Base-by-base conservation (phyloP, 2,888 invertebrate genomes). In the Dynastes tityus region DNA sequence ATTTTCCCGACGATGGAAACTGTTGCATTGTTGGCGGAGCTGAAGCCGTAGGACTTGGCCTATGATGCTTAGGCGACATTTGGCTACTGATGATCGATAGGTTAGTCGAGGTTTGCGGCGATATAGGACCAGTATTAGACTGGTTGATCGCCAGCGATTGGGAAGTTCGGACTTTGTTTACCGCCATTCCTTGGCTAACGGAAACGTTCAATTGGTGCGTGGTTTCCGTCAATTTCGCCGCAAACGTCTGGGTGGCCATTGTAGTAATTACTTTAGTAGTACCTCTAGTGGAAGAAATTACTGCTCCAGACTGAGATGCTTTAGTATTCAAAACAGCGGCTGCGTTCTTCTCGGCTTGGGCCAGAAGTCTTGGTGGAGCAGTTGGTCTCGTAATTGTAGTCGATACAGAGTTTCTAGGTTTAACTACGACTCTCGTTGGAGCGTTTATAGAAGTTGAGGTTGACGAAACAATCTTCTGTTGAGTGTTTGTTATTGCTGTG, bases 221-320 rank as follows among this genome's bases (percentile, higher is more conserved):
- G 79, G 84, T 83, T 88, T 93, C 92, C 8, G 93, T 92, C 77
- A 94, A 90, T 88, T 94, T 95, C 77, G 94, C 94, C 22, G 94
- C 94, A 89, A 94, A 94, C 1, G 94, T 93, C 88, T 93, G 93
- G 68, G 91, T 91, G n/a, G 92, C 90, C 27, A 86, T 84, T 22
- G 85, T 85, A 53, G 86, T 85, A 70, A 84, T 82, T 79, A 85
- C 82, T 80, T 84, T 85, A 6, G 81, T 79, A 29, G 79, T 81
- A 71, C 80, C 78, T 71, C 78, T 77, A 45, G 78, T 74, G 9
- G 73, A 78, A 9, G 83, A 74, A 89, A 89, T 81, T 89, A 79
- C 77, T 40, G 88, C 79, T 84, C 84, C 79, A 83, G 80, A 37
- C 91, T 91, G 89, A 91, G 76, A 64, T 11, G 64, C 68, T 68